phyloP scores from a whole-genome alignment of 2,113 vertebrate genomes.

The Rhegmatorhina hoffmannsi region DNA sequence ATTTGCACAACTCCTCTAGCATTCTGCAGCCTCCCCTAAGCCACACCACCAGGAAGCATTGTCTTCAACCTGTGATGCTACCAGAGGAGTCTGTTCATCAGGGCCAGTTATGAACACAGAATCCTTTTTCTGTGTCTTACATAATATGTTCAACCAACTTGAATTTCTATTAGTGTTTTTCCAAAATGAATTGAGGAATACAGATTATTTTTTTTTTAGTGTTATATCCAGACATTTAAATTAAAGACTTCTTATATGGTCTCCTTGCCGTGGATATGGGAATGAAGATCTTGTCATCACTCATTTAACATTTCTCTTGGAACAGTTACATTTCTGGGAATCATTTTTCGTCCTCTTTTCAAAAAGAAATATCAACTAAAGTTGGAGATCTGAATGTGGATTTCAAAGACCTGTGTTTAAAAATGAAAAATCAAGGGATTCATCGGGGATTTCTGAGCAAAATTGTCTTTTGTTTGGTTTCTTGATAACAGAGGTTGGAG shows the following conservation, averaged over 20 bases:
- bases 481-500: background rate
- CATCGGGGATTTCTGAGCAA: background rate
- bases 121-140: background rate
- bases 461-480: background rate
- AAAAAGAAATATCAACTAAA: background rate
- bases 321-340: slow-evolving; percentile 11
- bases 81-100: background rate
- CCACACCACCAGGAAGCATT: background rate
- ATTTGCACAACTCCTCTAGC: background rate
- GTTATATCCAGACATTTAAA: background rate
- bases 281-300: background rate
- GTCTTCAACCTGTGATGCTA: background rate
- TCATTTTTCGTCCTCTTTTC: background rate
- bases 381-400: background rate
- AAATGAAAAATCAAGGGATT: background rate
- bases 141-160: background rate
- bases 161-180: background rate
- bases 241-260: background rate
- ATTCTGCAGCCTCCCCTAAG: background rate
- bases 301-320: slow-evolving; percentile 3
- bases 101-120: background rate
- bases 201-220: background rate
- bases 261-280: background rate
- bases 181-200: background rate
- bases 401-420: slow-evolving; percentile 35